Base-by-base conservation (phyloP, 2,113 vertebrate species). In the Danio rerio region DNA sequence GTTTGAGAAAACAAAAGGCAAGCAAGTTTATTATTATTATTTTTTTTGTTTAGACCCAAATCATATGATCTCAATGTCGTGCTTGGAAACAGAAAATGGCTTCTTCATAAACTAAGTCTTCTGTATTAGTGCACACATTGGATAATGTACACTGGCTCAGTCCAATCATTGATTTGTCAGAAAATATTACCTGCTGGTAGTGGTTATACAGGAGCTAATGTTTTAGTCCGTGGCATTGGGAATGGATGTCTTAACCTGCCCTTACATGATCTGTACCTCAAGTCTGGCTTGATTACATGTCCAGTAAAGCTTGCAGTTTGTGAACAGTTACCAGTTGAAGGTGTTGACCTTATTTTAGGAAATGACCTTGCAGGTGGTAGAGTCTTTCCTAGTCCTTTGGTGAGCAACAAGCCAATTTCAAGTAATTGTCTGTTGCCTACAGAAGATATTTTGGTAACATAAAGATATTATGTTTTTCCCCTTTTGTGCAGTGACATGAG, bases 401-500 rank as follows among this genome's bases (percentile, higher is more conserved):
- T 55, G 5, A 16, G 12, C 13, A 55, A 15, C 6, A 2, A 15
- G 2, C 53, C 6, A 16, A 55, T 7, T n/a, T 55, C 13, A 16
- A 15, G 31, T 31, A 55, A 55, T 16, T 5, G 16, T 55, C 6
- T 55, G 53, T 15, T 5, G 0, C 52, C 15, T 20, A 9, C 9
- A 1, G 0, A 59, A 10, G 20, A 20, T 3, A 18, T 20, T 59
- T 9, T 9, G 9, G n/a, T 7, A n/a, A n/a, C n/a, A n/a, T n/a
- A n/a, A n/a, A n/a, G n/a, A n/a, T n/a, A n/a, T n/a, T n/a, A n/a
- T 10, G 56, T 9, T 9, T 20, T 59, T 10, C 56, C 56, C 56
- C 9, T 0, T 3, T 4, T 59, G 7, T 4, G 6, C 15, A 45
- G 40, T 43, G 3, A 43, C 7, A 0, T 6, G 0, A 9, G 16